Evolutionary conservation across 1,140 invertebrate species (phyloP).

Genomic region (Euglossa dilemma): DNA sequence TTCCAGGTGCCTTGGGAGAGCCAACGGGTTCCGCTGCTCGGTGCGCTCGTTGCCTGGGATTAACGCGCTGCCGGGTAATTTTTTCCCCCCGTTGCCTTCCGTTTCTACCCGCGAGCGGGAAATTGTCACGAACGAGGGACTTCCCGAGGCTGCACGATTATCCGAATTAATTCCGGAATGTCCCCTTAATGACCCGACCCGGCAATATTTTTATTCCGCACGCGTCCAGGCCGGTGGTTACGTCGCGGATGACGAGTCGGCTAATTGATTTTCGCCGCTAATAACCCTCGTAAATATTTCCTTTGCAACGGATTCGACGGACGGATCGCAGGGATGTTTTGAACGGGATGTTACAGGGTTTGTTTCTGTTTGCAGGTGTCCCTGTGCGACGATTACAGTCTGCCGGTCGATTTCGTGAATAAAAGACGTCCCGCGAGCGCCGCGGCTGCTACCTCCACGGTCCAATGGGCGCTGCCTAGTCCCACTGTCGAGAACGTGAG

Average conservation of each 20-base stretch:
- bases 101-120: background rate
- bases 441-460: conserved; percentile 82
- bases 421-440: conserved; percentile 85
- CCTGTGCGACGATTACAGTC: conserved; percentile 90
- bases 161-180: conserved; percentile 49
- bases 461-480: conserved; percentile 84
- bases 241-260: background rate
- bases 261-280: background rate
- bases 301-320: no score
- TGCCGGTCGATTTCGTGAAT: conserved; percentile 90
- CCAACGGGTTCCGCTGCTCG: background rate
- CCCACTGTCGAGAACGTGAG: conserved; percentile 86
- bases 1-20: conserved; percentile 28
- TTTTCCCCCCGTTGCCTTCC: background rate
- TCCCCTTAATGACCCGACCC: conserved; percentile 34
- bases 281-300: background rate
- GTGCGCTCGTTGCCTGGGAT: conserved; percentile 9
- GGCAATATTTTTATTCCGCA: background rate
- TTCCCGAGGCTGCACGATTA: conserved; percentile 28
- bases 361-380: conserved; percentile 85
- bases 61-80: conserved; percentile 16
- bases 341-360: background rate
- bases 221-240: background rate
- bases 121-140: conserved; percentile 34
- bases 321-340: no score